A percentile compares a stretch with the other conserved stretches of the same genome.
phyloP scores from a whole-genome alignment of 2,888 invertebrate species.

The Choreutis nemorana region DNA sequence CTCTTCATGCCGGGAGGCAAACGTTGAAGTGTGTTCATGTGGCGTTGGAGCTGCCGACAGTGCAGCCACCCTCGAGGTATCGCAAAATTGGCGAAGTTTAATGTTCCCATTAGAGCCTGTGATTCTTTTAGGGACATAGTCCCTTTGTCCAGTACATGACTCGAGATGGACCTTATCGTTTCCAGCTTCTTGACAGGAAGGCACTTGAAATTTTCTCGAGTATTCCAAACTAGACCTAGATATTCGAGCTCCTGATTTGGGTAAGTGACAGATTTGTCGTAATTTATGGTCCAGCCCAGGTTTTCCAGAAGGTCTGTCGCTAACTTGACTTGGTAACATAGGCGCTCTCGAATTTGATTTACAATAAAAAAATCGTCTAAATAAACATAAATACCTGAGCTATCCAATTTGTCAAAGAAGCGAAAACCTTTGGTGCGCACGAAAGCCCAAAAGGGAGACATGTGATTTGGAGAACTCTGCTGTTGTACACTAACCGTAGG shows the following conservation, averaged over 20 bases:
- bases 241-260: conserved; percentile 4
- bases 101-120: conserved; percentile 5
- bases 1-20: too few species aligned
- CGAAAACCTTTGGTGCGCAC: conserved; percentile 14
- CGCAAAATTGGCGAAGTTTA: conserved; percentile 8
- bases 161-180: conserved; percentile 3
- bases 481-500: conserved; percentile 12
- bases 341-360: conserved; percentile 4
- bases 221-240: conserved; percentile 6
- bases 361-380: conserved; percentile 10
- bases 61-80: conserved; percentile 8
- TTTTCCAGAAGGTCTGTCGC: conserved; percentile 4
- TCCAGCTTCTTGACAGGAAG: conserved; percentile 9
- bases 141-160: conserved; percentile 4
- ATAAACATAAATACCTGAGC: conserved; percentile 11
- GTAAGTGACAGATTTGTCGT: conserved; percentile 8
- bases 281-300: conserved; percentile 11
- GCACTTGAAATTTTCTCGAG: conserved; percentile 9
- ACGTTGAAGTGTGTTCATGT: too few species aligned
- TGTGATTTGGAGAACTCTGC: conserved; percentile 14
- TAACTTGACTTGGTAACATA: conserved; percentile 7
- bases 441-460: conserved; percentile 16
- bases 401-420: conserved; percentile 15
- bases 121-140: conserved; percentile 5
- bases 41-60: conserved; percentile 5